These are phyloP conservation scores for Cataglyphis rosenhaueri DNA, from an alignment of 2,888 invertebrate species.

Conservation along the genomic window DNA sequence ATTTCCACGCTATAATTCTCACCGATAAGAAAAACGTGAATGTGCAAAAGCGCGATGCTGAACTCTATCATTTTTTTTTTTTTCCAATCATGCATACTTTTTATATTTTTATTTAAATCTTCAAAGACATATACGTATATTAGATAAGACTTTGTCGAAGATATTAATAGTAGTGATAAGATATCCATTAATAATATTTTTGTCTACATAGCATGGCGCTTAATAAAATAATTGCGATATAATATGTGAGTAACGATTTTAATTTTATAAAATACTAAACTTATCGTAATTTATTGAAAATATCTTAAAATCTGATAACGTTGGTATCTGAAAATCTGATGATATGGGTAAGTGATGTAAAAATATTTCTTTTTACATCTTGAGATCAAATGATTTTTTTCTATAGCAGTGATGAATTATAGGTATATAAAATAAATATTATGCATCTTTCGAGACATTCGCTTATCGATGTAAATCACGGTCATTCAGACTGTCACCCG, in stretches of 20 bases:
- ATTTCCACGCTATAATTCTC: conserved; percentile 34
- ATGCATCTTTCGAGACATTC: not conserved
- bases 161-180: not conserved
- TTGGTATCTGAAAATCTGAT: not conserved
- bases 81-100: not conserved
- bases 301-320: not conserved
- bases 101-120: not conserved
- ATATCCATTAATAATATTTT: not conserved
- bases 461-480: conserved; percentile 16
- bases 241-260: not conserved
- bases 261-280: not conserved
- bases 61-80: not conserved
- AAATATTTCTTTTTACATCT: not conserved
- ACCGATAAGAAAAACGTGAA: conserved; percentile 26
- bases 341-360: not conserved
- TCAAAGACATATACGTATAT: not conserved
- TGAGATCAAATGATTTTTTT: conserved; percentile 10
- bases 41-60: not conserved
- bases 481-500: conserved; percentile 20
- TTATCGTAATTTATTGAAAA: not conserved
- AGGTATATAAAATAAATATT: conserved; percentile 3
- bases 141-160: not conserved
- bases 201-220: not conserved
- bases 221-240: not conserved
- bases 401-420: not conserved